Evolutionary conservation across 2,888 invertebrate species (phyloP).

Genomic region (Cataglyphis livida): DNA sequence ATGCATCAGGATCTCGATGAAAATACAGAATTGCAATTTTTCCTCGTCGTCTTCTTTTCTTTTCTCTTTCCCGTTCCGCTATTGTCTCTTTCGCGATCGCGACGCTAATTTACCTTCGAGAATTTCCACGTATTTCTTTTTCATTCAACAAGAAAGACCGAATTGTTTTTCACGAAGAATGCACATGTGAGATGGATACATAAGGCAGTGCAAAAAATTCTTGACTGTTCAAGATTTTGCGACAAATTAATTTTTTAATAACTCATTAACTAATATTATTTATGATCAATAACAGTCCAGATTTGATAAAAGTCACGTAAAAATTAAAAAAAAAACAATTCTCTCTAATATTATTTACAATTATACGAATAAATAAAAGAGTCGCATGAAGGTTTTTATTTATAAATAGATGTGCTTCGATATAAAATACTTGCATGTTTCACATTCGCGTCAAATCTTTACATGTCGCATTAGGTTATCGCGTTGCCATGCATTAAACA

Average conservation of each 20-base stretch:
- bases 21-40: slow-evolving; percentile 39
- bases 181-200: background rate
- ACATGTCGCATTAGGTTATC: slow-evolving; percentile 48
- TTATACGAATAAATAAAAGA: background rate
- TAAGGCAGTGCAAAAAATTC: background rate
- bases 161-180: background rate
- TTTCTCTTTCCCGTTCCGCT: slow-evolving; percentile 1
- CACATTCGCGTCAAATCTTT: slow-evolving; percentile 34
- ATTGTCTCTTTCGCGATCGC: background rate
- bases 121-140: background rate
- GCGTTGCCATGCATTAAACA: slow-evolving; percentile 23
- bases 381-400: background rate
- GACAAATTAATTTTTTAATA: background rate
- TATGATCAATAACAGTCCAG: background rate
- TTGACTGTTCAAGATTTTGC: background rate
- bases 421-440: background rate
- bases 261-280: background rate
- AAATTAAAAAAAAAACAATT: background rate
- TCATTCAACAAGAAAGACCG: background rate
- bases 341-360: background rate
- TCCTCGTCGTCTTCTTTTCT: slow-evolving; percentile 6
- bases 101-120: background rate
- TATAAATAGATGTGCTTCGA: background rate
- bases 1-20: slow-evolving; percentile 54
- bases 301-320: background rate